These are phyloP conservation scores for Rhinichthys klamathensis DNA, from an alignment of 2,113 vertebrate species.

Conservation along the genomic window DNA sequence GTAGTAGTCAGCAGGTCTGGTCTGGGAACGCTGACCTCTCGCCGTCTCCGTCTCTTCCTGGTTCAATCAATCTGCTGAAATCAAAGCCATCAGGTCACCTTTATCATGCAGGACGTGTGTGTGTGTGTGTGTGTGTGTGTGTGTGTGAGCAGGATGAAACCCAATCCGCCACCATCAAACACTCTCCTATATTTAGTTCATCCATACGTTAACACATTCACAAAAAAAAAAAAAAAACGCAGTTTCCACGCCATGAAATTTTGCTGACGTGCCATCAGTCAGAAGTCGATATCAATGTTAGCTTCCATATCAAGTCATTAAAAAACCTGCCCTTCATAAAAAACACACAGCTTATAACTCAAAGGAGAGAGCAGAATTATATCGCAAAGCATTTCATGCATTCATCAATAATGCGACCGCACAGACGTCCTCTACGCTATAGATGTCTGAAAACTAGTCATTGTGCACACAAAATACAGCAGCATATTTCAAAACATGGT, in stretches of 20 bases:
- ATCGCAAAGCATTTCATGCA: constrained; percentile 12
- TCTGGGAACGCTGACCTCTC: constrained; percentile 38
- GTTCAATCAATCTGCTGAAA: constrained; percentile 63
- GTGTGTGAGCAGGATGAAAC: constrained; percentile 45
- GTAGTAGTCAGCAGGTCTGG: constrained; percentile 17
- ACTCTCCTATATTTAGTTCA: constrained; percentile 54
- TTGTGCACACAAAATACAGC: background rate
- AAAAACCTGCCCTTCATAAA: constrained; percentile 27
- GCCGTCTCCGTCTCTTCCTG: constrained; percentile 47
- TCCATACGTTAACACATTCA: constrained; percentile 61
- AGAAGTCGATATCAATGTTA: constrained; percentile 58
- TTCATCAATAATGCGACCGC: constrained; percentile 1
- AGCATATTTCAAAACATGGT: background rate
- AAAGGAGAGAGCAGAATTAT: constrained; percentile 40
- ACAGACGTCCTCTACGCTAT: background rate
- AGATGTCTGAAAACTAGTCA: background rate
- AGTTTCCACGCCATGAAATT: constrained; percentile 50
- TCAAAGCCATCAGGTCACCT: constrained; percentile 65
- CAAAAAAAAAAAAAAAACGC: constrained; percentile 54
- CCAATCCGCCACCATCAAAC: constrained; percentile 49
- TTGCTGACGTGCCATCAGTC: constrained; percentile 58
- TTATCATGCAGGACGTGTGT: constrained; percentile 44
- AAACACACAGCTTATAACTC: constrained; percentile 31
- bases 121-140: constrained; percentile 1
- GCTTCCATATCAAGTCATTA: constrained; percentile 50